Evolutionary conservation across 1,140 invertebrate species (phyloP).

Genomic region (Plectrocnemia conspersa): DNA sequence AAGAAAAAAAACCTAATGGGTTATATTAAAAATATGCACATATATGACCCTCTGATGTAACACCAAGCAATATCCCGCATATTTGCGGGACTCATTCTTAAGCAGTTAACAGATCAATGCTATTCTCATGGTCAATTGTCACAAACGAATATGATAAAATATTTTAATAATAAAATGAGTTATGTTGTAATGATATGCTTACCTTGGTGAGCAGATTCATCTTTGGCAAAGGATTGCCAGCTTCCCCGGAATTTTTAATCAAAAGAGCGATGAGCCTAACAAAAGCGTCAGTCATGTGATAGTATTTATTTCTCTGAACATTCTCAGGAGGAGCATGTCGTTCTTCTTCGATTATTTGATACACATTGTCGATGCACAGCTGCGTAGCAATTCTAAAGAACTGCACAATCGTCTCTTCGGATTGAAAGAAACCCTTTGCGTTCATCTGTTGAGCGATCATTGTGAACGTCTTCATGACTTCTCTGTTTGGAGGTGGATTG

Average conservation of each 20-base stretch:
- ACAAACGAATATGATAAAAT: too few relatives aligned
- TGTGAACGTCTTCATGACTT: constrained; percentile 91
- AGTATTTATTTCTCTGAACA: constrained; percentile 82
- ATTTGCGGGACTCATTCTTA: too few relatives aligned
- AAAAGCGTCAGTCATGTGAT: constrained; percentile 92
- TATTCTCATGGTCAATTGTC: too few relatives aligned
- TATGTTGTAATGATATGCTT: background rate
- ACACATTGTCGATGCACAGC: constrained; percentile 94
- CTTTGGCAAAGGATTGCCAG: constrained; percentile 86
- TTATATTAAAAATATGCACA: too few relatives aligned
- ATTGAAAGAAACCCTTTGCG: constrained; percentile 92
- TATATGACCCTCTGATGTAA: too few relatives aligned
- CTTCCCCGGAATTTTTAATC: constrained; percentile 93
- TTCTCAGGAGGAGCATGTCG: constrained; percentile 46
- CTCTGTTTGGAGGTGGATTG: constrained; percentile 62
- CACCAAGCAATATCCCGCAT: too few relatives aligned
- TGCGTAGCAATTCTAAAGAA: constrained; percentile 97
- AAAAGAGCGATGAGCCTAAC: constrained; percentile 90
- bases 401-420: constrained; percentile 93
- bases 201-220: constrained; percentile 96
- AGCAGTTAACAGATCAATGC: too few relatives aligned
- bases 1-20: too few relatives aligned
- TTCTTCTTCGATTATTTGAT: constrained; percentile 64
- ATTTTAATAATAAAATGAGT: too few relatives aligned
- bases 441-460: constrained; percentile 96